Base-by-base conservation (phyloP, 2,113 vertebrate species). In the Triplophysa siluroides region DNA sequence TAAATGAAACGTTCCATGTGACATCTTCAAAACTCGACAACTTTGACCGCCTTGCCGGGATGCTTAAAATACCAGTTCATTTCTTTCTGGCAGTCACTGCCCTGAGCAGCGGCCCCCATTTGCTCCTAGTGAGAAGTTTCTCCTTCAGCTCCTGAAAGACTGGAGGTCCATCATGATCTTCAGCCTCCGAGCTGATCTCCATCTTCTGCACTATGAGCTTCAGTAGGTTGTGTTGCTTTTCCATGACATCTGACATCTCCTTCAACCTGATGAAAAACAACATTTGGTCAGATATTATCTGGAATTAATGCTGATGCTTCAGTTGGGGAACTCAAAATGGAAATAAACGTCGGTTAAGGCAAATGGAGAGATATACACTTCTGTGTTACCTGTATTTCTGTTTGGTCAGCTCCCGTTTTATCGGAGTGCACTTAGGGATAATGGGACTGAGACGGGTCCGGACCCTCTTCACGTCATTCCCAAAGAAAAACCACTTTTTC, bases 201-300 rank as follows among this genome's bases (percentile, higher is more conserved):
- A 96, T 94, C 88, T 95, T 96, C 80, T 96, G 93, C 85, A 95
- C 92, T 50, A 96, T 92, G 52, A 95, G 64, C 85, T 95, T 95
- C 81, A 96, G 90, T 14, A 96, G 94, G 56, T 93, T 90, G 43
- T 95, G 93, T 70, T 96, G 95, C 78, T 94, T 95, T 86, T 96
- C 93, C 90, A 95, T 78, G 21, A 90, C 80, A 7, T 89, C 87
- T 21, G 90, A 90, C 23, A 95, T 91, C 74, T 95, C 94, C 87
- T 95, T 96, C 47, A 96, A 81, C 85, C 95, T 96, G 86, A 60
- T 85, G 23, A 62, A 23, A 29, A n/a, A 67, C 62, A 21, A 4
- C n/a, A 65, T 58, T 45, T 29, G 5, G n/a, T n/a, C 29, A 61
- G 24, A 69, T 45, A 50, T 21, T 13, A 23, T 38, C 47, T 56